Base-by-base conservation (phyloP, 2,888 invertebrate species). In the Arctia plantaginis region DNA sequence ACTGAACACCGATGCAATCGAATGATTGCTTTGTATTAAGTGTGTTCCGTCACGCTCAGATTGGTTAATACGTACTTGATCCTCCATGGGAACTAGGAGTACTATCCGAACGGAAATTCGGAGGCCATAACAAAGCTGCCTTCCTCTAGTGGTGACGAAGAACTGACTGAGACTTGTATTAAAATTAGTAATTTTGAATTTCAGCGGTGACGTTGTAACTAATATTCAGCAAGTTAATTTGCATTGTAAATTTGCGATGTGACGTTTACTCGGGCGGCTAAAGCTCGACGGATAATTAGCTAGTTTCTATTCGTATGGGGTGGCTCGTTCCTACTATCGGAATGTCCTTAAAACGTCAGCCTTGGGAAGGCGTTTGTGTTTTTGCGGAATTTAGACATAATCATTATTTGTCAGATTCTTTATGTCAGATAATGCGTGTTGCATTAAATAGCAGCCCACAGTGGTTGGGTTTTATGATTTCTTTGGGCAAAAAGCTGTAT, bases 101-200 rank as follows among this genome's bases (percentile, higher is more conserved):
- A 90, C 86, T 86, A 88, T 81, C 82, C 87, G 89, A 88, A 84
- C 81, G 82, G 82, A 79, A 76, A 84, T 85, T 87, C 85, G 86
- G 86, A 88, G 87, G 90, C 87, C 95, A 94, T 94, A 78, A 89
- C 88, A 86, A 87, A 93, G 87, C 90, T 92, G 92, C 93, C 94
- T 93, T 90, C 86, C 93, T 89, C 92, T 89, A 90, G 88, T 92
- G 92, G 92, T 92, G 94, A 92, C 94, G 88, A 91, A 91, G 90
- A 92, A 91, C 90, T 91, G 93, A 95, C 95, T 95, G 95, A 93
- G 92, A 93, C 93, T 90, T 90, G 93, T 94, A 95, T 94, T 95
- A 94, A 95, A 95, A 94, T 95, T 92, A 93, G 88, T 94, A 94
- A 95, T 95, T 95, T 95, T 94, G 93, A 95, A 94, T 93, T 94